phyloP scores from a whole-genome alignment of 2,888 invertebrate genomes.

The Enchytraeus crypticus region DNA sequence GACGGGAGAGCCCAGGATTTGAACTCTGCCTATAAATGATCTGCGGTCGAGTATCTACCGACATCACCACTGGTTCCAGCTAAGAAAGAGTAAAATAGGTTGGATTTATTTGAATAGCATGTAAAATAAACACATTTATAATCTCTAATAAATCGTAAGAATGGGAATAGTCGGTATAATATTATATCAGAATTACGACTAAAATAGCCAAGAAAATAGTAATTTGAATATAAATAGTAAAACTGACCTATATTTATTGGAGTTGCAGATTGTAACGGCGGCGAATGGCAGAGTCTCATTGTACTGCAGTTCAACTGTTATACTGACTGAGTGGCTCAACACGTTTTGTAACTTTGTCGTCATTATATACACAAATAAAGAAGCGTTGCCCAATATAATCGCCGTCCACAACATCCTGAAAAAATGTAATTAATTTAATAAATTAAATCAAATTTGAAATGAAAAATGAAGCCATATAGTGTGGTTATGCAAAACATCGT shows the following conservation, averaged over 20 bases:
- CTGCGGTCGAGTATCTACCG: too few species aligned
- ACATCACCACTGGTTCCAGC: too few species aligned
- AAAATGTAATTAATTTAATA: background rate
- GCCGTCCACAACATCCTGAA: background rate
- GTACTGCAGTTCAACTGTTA: conserved; percentile 13
- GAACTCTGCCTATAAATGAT: too few species aligned
- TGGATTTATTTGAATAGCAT: too few species aligned
- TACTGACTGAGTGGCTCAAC: background rate
- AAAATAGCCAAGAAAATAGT: too few species aligned
- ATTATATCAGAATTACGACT: too few species aligned
- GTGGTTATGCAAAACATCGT: too few species aligned
- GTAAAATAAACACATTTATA: too few species aligned
- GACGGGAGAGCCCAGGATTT: too few species aligned
- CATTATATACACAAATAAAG: conserved; percentile 8
- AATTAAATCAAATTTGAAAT: background rate
- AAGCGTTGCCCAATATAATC: conserved; percentile 1
- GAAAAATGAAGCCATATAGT: background rate
- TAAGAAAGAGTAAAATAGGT: too few species aligned
- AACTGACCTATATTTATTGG: conserved; percentile 15
- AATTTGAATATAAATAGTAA: background rate
- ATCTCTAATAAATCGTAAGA: too few species aligned
- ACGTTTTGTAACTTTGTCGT: conserved; percentile 9
- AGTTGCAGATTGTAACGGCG: conserved; percentile 20
- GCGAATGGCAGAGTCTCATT: conserved; percentile 17
- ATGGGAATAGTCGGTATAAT: too few species aligned